Percentiles rank a stretch among this genome's conserved stretches.
Conservation (phyloP, 2,888 invertebrate genomes). For the Saturnia japonica region DNA sequence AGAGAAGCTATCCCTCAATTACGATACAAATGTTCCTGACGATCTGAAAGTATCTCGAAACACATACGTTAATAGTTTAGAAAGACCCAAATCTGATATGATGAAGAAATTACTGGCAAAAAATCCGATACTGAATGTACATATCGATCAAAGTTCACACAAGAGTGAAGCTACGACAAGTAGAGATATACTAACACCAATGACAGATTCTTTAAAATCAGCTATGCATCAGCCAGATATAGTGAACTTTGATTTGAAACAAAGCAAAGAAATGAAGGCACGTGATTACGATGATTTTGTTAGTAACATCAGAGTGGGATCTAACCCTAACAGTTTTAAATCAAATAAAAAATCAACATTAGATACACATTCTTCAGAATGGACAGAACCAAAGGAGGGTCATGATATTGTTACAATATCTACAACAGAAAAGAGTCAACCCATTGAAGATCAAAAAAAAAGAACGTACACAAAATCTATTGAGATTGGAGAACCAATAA, state of each 20-base stretch:
- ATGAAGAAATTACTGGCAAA: constrained; percentile 81
- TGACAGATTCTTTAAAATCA: constrained; percentile 72
- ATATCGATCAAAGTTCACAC: constrained; percentile 63
- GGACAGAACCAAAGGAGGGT: constrained; percentile 61
- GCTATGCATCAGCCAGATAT: constrained; percentile 76
- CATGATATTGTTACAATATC: constrained; percentile 72
- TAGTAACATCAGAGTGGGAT: constrained; percentile 75
- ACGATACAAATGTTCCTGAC: constrained; percentile 84
- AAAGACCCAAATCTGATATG: constrained; percentile 83
- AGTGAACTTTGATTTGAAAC: constrained; percentile 75
- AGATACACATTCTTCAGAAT: constrained; percentile 57
- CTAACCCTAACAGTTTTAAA: constrained; percentile 71
- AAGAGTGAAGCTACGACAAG: constrained; percentile 60
- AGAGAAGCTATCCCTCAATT: constrained; percentile 70
- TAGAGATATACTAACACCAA: constrained; percentile 51
- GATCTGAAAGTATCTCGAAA: constrained; percentile 84
- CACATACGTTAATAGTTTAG: constrained; percentile 82
- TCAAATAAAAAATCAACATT: constrained; percentile 56
- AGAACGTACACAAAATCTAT: constrained; percentile 77
- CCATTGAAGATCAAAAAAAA: constrained; percentile 54
- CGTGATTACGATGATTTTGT: constrained; percentile 74
- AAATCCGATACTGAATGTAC: constrained; percentile 75
- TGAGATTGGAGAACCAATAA: constrained; percentile 70
- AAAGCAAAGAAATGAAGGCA: constrained; percentile 53
- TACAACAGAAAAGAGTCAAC: constrained; percentile 63